Conservation (phyloP, 2,113 vertebrate species). For the Epinephelus fuscoguttatus region DNA sequence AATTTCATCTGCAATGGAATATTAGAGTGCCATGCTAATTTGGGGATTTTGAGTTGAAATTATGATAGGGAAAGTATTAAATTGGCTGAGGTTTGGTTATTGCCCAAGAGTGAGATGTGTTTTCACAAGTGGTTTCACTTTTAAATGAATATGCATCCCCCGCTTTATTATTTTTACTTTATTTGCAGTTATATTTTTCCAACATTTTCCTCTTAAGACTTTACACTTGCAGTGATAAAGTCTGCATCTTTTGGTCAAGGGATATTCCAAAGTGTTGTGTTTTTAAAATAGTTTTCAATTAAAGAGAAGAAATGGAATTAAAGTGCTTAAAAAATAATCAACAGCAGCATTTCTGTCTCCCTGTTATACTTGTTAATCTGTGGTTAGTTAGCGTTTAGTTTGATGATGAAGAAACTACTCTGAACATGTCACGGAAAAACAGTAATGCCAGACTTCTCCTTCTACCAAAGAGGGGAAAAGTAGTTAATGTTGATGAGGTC, state of each 20-base stretch:
- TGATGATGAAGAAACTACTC: too few species aligned
- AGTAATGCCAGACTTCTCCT: too few species aligned
- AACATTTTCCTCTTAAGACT: background rate
- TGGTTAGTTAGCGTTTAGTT: too few species aligned
- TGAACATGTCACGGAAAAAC: too few species aligned
- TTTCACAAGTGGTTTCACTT: slow-evolving; percentile 40
- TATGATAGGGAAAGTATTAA: background rate
- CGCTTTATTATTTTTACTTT: background rate
- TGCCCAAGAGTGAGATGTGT: background rate
- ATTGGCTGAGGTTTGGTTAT: slow-evolving; percentile 2
- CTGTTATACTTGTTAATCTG: background rate
- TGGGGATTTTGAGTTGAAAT: background rate
- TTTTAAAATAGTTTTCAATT: background rate
- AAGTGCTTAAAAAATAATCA: background rate
- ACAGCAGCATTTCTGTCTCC: too few species aligned
- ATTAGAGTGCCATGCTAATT: background rate
- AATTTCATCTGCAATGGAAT: background rate
- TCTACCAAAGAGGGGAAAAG: too few species aligned
- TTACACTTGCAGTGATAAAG: background rate
- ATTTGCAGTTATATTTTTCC: background rate
- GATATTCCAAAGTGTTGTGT: background rate
- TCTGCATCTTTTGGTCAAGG: background rate
- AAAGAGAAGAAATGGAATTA: background rate
- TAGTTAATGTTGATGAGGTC: too few species aligned
- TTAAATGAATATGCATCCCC: background rate